Evolutionary conservation across 2,888 invertebrate genomes (phyloP).

Genomic region (Zaprionus lineosus): DNA sequence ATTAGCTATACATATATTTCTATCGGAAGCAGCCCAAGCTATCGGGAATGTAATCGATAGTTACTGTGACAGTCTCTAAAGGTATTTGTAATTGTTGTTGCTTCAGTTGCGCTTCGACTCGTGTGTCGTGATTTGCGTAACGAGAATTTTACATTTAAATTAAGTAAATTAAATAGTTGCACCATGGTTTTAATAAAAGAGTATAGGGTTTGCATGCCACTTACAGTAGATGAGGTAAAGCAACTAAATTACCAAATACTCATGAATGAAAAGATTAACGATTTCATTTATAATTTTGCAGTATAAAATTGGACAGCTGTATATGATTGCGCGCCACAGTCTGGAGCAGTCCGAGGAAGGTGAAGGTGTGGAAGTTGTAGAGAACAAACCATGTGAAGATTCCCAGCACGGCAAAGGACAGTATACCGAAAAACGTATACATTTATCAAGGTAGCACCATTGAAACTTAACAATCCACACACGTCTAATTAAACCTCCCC

Average conservation of each 20-base stretch:
- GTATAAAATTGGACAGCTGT: slow-evolving; percentile 95
- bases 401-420: slow-evolving; percentile 91
- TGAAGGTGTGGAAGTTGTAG: slow-evolving; percentile 95
- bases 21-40: too few relatives aligned
- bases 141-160: slow-evolving; percentile 39
- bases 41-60: slow-evolving; percentile 39
- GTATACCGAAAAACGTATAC: slow-evolving; percentile 94
- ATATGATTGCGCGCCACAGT: slow-evolving; percentile 97
- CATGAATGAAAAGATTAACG: not conserved
- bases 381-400: slow-evolving; percentile 91
- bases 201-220: slow-evolving; percentile 95
- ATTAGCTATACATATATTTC: too few relatives aligned
- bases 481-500: not conserved
- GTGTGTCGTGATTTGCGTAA: slow-evolving; percentile 60
- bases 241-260: slow-evolving; percentile 5
- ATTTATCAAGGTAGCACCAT: slow-evolving; percentile 89
- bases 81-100: slow-evolving; percentile 36
- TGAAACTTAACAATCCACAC: not conserved
- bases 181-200: slow-evolving; percentile 93
- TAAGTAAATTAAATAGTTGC: slow-evolving; percentile 7
- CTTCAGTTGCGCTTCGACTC: slow-evolving; percentile 31
- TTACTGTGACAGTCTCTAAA: slow-evolving; percentile 11
- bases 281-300: slow-evolving; percentile 79
- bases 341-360: slow-evolving; percentile 94
- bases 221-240: slow-evolving; percentile 93